These are phyloP conservation scores for Willisornis vidua DNA, from an alignment of 2,113 vertebrate species.

Conservation along the genomic window DNA sequence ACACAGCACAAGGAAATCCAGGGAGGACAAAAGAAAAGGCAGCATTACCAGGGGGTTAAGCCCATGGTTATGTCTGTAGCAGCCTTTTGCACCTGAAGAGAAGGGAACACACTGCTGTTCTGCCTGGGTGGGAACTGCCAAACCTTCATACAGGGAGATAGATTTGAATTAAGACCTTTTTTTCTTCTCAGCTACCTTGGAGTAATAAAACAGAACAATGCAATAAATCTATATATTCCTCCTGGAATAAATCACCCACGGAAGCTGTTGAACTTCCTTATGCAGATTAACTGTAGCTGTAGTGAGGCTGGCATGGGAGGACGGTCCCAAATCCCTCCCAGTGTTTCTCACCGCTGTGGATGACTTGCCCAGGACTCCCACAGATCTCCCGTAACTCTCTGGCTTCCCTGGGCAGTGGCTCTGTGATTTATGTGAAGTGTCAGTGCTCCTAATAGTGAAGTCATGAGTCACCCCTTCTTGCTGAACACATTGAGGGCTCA, in stretches of 20 bases:
- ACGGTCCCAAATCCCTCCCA: neutral
- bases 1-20: neutral
- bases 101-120: neutral
- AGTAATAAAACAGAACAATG: neutral
- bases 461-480: neutral
- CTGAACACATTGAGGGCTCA: neutral
- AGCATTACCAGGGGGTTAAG: neutral
- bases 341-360: neutral
- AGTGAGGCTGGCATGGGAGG: neutral
- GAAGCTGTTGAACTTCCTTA: neutral
- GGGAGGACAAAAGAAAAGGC: neutral
- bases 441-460: neutral
- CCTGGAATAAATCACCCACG: neutral
- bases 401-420: neutral
- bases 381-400: neutral
- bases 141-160: neutral
- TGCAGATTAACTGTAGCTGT: neutral
- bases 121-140: neutral
- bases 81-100: neutral
- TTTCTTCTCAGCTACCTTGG: neutral
- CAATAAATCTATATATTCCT: neutral
- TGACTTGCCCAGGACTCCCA: neutral
- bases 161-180: neutral
- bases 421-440: neutral
- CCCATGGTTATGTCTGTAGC: rapidly evolving